A percentile compares a stretch with the other conserved stretches of the same genome.
phyloP scores from a whole-genome alignment of 2,797 vertebrate genomes.

The Coendou prehensilis region DNA sequence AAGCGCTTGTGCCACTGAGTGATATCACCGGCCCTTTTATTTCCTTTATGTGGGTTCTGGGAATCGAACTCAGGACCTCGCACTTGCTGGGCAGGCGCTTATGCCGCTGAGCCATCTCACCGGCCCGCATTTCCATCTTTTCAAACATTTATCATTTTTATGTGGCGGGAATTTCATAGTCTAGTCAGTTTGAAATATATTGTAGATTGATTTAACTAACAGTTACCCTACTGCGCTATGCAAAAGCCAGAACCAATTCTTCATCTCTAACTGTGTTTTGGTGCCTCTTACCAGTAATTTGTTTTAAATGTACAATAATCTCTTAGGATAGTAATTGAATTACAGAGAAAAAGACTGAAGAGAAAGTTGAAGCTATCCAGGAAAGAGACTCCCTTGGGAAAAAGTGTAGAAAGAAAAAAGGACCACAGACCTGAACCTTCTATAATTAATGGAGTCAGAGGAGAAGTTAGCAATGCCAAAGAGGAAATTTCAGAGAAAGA shows the following conservation, averaged over 20 bases:
- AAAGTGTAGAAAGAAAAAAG: not conserved
- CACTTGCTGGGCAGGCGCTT: too few species aligned
- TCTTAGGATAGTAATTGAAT: conserved; percentile 43
- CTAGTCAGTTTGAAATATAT: not conserved
- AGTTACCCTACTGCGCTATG: not conserved
- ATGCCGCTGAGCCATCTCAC: too few species aligned
- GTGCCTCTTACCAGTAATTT: not conserved
- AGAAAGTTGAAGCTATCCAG: conserved; percentile 13
- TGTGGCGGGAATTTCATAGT: not conserved
- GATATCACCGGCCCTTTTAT: too few species aligned
- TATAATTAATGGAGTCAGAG: conserved; percentile 7
- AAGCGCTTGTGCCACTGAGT: too few species aligned
- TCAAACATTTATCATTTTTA: conserved; percentile 19
- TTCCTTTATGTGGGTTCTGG: too few species aligned
- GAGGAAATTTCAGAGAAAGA: not conserved
- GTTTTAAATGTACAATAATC: conserved; percentile 16
- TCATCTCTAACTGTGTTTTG: not conserved
- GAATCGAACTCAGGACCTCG: too few species aligned
- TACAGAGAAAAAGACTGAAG: conserved; percentile 12
- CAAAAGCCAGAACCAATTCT: not conserved
- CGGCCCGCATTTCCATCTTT: not conserved
- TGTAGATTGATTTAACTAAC: not conserved
- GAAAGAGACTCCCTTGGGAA: not conserved
- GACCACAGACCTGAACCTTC: not conserved
- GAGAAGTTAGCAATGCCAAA: not conserved